Evolutionary conservation across 2,797 vertebrate genomes (phyloP), one percentile per base, ranked within the genome.

Genomic region (Anguilla obscura): DNA sequence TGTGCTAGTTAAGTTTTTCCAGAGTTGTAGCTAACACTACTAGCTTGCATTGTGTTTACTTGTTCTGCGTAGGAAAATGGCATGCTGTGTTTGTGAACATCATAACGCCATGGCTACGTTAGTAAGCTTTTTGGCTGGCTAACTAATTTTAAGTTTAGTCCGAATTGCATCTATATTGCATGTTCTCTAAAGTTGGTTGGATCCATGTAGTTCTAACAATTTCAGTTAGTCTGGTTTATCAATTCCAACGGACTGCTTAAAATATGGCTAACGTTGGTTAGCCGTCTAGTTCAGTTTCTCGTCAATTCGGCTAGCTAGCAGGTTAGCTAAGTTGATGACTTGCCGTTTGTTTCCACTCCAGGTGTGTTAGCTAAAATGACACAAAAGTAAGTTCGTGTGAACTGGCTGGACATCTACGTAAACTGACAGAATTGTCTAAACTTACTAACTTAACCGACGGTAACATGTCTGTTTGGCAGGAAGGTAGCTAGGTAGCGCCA

Each of bases 401-500:
- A n/a, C 2, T 50, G 6, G 36, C 18, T 24, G 21, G 58, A 6
- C 66, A 7, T 30, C 30, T 54, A 16, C n/a, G 48, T 1, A 30
- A 56, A 33, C 69, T 24, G 16, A 52, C n/a, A 83, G n/a, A 45
- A 79, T 63, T 3, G 60, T 48, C 45, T 30, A 14, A 76, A 54
- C 36, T 16, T 58, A 21, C 56, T 58, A 16, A 52, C 7, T 52
- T 52, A 8, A 16, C 14, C 14, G 0, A 58, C 14, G 14, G 3
- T 3, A 16, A 18, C 16, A 16, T 18, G 16, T 2, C 5, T 54
- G 30, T 50, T 12, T 50, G 36, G 83, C 10, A 80, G 45, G 1
- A 24, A 36, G 85, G 74, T 87, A 87, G 89, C 87, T 90, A 89
- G 88, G 85, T 48, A 89, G 74, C 56, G 40, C 79, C 45, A 7